Evolutionary conservation across 2,113 vertebrate genomes (phyloP), one percentile per base, ranked within the genome.

Genomic region (Collichthys lucidus): DNA sequence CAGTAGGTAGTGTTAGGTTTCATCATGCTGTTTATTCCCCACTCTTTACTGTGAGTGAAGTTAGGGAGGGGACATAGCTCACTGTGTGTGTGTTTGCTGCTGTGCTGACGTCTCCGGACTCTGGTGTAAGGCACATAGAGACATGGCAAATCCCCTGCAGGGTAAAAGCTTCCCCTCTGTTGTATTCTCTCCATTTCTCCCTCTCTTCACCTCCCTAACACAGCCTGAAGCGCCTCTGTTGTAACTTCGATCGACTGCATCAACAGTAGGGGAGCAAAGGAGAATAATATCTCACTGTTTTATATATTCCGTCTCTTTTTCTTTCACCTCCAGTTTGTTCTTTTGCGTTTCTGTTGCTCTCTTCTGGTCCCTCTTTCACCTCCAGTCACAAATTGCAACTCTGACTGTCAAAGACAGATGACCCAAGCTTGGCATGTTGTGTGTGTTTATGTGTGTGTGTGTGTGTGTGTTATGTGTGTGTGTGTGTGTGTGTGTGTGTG

Each of bases 21-120:
- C 94, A 93, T 92, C 91, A 92, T 89, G 86, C 82, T 94, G 92
- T 93, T 94, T 94, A 89, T 89, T 74, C 61, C 79, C 57, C 40
- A n/a, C 50, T 83, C 84, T 49, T 74, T 65, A 10, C 74, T 59
- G 62, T 52, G 61, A 86, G 79, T 62, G 29, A 64, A 82, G 74
- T 62, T 55, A 65, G 57, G 72, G 69, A 29, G 11, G 93, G 87
- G 56, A 56, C 67, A n/a, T 44, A 3, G n/a, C 66, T 79, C 8
- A 40, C 35, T 53, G 40, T 5, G 19, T n/a, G 35, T 71, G 15
- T 46, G 42, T 61, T 50, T 53, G 65, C 44, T 74, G 64, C 73
- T 4, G 56, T 70, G 74, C 79, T 89, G 79, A 89, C 63, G 55
- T 90, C 86, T 85, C 81, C 68, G 83, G 85, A 75, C 83, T 87